Evolutionary conservation across 1,140 invertebrate genomes (phyloP).

Genomic region (Drosophila sulfurigaster): DNA sequence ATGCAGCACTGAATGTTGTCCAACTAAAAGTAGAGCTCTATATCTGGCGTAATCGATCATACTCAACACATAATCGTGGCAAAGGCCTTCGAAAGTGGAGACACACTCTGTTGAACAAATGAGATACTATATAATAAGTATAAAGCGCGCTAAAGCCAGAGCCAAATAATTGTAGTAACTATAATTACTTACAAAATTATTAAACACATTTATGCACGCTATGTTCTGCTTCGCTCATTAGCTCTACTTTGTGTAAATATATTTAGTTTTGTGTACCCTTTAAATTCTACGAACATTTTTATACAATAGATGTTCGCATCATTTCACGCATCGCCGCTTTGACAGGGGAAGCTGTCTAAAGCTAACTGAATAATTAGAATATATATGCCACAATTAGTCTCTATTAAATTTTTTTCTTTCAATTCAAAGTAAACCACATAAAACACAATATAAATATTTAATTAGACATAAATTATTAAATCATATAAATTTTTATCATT

Average conservation of each 20-base stretch:
- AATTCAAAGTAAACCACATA: no score
- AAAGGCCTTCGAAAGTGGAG: background rate
- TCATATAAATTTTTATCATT: background rate
- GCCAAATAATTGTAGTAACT: background rate
- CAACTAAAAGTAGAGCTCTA: slow-evolving; percentile 1
- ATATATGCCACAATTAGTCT: no score
- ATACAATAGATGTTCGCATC: slow-evolving; percentile 42
- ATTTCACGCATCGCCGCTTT: slow-evolving; percentile 57
- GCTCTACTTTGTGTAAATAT: slow-evolving; percentile 36
- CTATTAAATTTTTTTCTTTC: no score
- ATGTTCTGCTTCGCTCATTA: slow-evolving; percentile 4
- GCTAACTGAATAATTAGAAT: background rate
- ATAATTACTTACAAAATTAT: slow-evolving; percentile 6
- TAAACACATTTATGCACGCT: background rate
- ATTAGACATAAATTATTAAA: no score
- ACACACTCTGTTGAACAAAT: background rate
- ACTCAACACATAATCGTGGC: no score
- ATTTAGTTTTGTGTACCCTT: slow-evolving; percentile 30
- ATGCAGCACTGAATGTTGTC: slow-evolving; percentile 36
- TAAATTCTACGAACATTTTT: background rate
- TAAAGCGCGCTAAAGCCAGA: background rate
- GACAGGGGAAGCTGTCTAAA: background rate
- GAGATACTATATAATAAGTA: background rate
- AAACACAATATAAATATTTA: no score
- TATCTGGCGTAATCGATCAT: slow-evolving; percentile 1